A percentile compares a stretch with the other conserved stretches of the same genome.
Conservation (phyloP, 2,888 invertebrate species). For the Drosophila emarginata region DNA sequence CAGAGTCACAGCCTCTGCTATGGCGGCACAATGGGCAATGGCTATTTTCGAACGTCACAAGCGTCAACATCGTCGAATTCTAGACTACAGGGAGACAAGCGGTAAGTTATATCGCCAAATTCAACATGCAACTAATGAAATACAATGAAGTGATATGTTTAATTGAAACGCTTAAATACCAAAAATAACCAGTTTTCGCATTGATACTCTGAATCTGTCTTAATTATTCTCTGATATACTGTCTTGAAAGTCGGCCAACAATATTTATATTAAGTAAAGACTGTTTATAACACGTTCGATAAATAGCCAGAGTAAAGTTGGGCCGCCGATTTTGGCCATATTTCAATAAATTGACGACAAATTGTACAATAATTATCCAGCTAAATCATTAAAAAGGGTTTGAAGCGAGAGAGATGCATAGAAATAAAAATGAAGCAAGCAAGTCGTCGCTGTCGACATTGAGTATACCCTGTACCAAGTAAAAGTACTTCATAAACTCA, state of each 20-base stretch:
- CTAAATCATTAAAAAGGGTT: no score
- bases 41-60: conserved; percentile 83
- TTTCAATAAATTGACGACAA: no score
- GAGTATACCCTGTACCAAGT: no score
- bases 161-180: conserved; percentile 29
- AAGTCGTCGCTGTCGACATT: no score
- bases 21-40: conserved; percentile 83
- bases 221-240: conserved; percentile 32
- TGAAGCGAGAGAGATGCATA: no score
- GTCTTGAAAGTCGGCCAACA: conserved; percentile 56
- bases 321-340: no score
- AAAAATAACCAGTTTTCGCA: conserved; percentile 49
- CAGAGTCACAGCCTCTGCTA: conserved; percentile 84
- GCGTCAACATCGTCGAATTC: conserved; percentile 41
- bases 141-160: conserved; percentile 35
- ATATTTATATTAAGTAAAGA: conserved; percentile 56
- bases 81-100: conserved; percentile 83
- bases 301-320: no score
- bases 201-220: not conserved
- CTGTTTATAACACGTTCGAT: no score
- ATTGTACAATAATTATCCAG: no score
- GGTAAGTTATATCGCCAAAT: conserved; percentile 80
- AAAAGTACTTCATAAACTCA: no score
- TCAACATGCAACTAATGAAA: conserved; percentile 31
- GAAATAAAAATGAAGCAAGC: no score